Base-by-base conservation (phyloP, 2,888 invertebrate species). In the Parascotia fuliginaria region DNA sequence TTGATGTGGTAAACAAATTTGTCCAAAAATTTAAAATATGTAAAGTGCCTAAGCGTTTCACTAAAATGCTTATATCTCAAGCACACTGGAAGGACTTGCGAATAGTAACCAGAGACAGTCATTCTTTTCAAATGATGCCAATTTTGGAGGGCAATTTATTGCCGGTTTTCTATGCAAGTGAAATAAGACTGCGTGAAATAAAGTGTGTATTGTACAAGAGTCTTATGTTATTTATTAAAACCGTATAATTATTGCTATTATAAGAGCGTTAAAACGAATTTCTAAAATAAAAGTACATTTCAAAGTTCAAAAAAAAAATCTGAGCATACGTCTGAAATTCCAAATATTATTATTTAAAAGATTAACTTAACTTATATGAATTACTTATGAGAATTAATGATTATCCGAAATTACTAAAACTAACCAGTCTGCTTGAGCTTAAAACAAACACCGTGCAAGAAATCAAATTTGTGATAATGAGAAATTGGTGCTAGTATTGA, bases 401-500 rank as follows among this genome's bases (percentile, higher is more conserved):
- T n/a, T 4, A 11, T 9, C 13, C n/a, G 33, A n/a, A 16, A 36
- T 16, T 11, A 16, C 0, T 4, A 24, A 38, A 38, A 45, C 9
- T 39, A 15, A n/a, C 12, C 13, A 39, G 1, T 24, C 1, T 13
- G 27, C 27, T 37, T 45, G 32, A 39, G 13, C 16, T 15, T 19
- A 5, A 9, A 31, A 29, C 22, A 32, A 14, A 31, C 29, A 44
- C 29, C 29, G 22, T 33, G 42, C 22, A 41, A 40, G 15, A 36
- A 33, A 45, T 53, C 0, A 40, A 37, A 46, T 58, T 45, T 61
- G 50, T 62, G 52, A 56, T 59, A 45, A 42, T 45, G 36, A 34
- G 39, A 63, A 59, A 48, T 46, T 56, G 69, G 66, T 71, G 75
- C 70, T 73, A 68, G 49, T 59, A 60, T 29, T 57, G 44, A 51